Evolutionary conservation across 2,113 vertebrate genomes (phyloP), one percentile per base, ranked within the genome.

Genomic region (Speoplatyrhinus poulsoni): DNA sequence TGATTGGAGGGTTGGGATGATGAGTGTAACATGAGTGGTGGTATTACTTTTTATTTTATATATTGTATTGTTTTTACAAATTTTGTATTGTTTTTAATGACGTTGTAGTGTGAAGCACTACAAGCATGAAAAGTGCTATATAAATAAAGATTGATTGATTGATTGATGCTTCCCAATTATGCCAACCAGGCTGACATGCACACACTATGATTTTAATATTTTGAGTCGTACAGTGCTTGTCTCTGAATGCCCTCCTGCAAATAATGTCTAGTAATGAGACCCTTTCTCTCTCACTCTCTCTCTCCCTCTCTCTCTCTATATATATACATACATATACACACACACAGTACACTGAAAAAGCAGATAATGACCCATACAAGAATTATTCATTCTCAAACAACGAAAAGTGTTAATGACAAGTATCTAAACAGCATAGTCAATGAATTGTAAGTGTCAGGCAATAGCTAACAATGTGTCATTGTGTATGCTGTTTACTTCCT

Each of bases 401-500:
- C 16, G 17, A 52, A 9, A 7, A 10, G 60, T 17, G 15, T 62
- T 8, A 41, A 41, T 52, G 3, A n/a, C 12, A 33, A 33, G 12
- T 32, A n/a, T 9, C 13, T 26, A 26, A 3, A 26, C 26, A 52
- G 52, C 11, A 32, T 13, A 54, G 52, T 54, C 4, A 7, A 52
- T 52, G 9, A 53, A 17, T 49, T 59, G 17, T 33, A 26, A 17
- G 11, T 36, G 17, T 47, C 19, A 32, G 33, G 8, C 53, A 15
- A 6, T 13, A 53, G 52, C 52, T n/a, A 53, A 13, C 17, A 13
- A 15, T 68, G 57, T 57, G 26, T 26, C 26, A 26, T 26, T 26
- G 32, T 41, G 3, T 15, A 8, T 48, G 6, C 1, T 63, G 62
- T 56, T 75, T 32, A 77, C 19, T 12, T 68, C 67, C 59, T 55